A percentile compares a stretch with the other conserved stretches of the same genome.
These are phyloP conservation scores for Anthopleura sola DNA, from an alignment of 64 coral and sea anemone species.

Conservation along the genomic window DNA sequence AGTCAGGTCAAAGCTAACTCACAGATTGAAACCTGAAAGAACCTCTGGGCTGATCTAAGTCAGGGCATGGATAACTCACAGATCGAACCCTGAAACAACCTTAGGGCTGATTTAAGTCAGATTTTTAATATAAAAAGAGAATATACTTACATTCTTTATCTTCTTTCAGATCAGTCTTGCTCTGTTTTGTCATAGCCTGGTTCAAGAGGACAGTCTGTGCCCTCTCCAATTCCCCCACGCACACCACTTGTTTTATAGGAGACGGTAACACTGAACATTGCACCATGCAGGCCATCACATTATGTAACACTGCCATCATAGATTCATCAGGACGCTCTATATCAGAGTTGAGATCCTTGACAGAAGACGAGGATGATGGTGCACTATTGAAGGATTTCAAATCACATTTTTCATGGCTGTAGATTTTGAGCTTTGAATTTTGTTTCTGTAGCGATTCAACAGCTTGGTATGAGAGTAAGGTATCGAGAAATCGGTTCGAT, in stretches of 20 bases:
- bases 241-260: constrained; percentile 28
- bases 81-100: too few species aligned
- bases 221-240: constrained; percentile 45
- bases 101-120: too few species aligned
- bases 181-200: not conserved
- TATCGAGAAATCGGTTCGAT: not conserved
- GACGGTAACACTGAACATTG: constrained; percentile 33
- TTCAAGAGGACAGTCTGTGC: constrained; percentile 50
- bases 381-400: not conserved
- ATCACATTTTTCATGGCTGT: not conserved
- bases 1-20: too few species aligned
- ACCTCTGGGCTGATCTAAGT: too few species aligned
- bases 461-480: constrained; percentile 5
- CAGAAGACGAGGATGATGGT: not conserved
- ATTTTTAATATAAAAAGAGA: too few species aligned
- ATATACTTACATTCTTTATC: constrained; percentile 14
- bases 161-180: not conserved
- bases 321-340: not conserved
- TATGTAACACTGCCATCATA: constrained; percentile 5
- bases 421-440: not conserved
- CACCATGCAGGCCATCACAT: constrained; percentile 39
- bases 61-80: too few species aligned
- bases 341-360: not conserved
- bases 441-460: not conserved
- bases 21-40: too few species aligned